A percentile compares a stretch with the other conserved stretches of the same genome.
Conservation (phyloP, 1,140 invertebrate genomes). For the Oncopodura yosiiana region DNA sequence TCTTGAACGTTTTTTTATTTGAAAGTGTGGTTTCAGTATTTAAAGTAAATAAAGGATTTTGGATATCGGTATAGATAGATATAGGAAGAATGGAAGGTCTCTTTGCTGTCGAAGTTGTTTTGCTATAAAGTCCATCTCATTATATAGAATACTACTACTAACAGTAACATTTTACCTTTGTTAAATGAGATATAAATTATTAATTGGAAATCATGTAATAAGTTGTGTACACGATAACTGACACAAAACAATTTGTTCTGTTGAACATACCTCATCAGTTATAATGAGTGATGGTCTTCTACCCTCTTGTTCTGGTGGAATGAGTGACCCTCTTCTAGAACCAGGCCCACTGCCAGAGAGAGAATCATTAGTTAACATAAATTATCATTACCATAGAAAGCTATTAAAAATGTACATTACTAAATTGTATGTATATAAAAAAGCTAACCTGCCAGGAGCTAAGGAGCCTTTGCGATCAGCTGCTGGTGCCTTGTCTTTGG, state of each 20-base stretch:
- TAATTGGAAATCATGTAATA: too few species aligned
- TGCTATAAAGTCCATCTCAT: too few species aligned
- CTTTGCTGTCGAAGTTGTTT: too few species aligned
- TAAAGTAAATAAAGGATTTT: too few species aligned
- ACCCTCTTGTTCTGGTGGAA: conserved; percentile 66
- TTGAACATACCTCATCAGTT: conserved; percentile 78
- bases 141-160: too few species aligned
- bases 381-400: background rate
- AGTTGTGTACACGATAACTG: too few species aligned
- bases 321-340: conserved; percentile 68
- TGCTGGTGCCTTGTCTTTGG: conserved; percentile 60
- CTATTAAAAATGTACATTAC: background rate
- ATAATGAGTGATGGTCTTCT: conserved; percentile 78
- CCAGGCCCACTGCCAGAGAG: conserved; percentile 47
- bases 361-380: conserved; percentile 2
- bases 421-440: background rate
- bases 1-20: too few species aligned
- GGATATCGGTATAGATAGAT: too few species aligned
- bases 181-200: too few species aligned
- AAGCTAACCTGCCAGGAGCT: conserved; percentile 60
- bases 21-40: too few species aligned
- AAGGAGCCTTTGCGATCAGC: conserved; percentile 61
- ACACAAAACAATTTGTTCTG: conserved; percentile 14
- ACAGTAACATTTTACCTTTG: too few species aligned
- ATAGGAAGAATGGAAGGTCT: too few species aligned